These are phyloP conservation scores for Sapajus apella DNA, from an alignment of 2,113 vertebrate genomes.

Conservation along the genomic window DNA sequence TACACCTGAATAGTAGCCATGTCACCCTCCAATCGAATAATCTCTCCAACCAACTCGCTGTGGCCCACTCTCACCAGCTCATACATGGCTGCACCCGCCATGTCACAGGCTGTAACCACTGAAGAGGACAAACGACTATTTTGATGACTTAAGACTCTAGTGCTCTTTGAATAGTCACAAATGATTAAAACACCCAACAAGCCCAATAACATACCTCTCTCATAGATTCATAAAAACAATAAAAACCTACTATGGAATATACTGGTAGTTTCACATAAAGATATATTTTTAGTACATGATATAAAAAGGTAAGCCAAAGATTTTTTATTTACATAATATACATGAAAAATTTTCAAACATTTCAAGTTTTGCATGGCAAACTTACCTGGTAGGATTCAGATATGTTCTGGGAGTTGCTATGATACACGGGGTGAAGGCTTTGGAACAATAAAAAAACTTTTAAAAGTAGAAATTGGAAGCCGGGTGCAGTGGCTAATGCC, in stretches of 20 bases:
- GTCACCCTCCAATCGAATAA: slow-evolving; percentile 97
- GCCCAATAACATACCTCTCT: neutral
- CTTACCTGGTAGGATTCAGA: neutral
- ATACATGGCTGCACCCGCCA: slow-evolving; percentile 99
- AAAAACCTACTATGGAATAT: neutral
- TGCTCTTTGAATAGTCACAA: slow-evolving; percentile 1
- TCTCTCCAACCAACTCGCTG: slow-evolving; percentile 97
- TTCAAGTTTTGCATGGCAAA: neutral
- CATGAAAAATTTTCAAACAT: slow-evolving; percentile 1
- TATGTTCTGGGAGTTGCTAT: neutral
- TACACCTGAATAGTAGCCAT: slow-evolving; percentile 99
- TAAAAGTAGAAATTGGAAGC: neutral
- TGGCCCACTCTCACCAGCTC: slow-evolving; percentile 98
- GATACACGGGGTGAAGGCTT: neutral
- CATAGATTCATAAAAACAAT: neutral
- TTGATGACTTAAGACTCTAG: neutral
- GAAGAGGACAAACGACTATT: slow-evolving; percentile 18
- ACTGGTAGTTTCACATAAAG: neutral
- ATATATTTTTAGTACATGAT: slow-evolving; percentile 1
- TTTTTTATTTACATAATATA: slow-evolving; percentile 8
- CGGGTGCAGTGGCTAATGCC: too few species aligned
- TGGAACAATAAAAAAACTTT: neutral
- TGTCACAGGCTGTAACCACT: slow-evolving; percentile 96
- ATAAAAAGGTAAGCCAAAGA: slow-evolving; percentile 3
- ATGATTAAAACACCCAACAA: slow-evolving; percentile 1